A percentile compares a stretch with the other conserved stretches of the same genome.
These are phyloP conservation scores for Nilaparvata lugens DNA, from an alignment of 1,140 invertebrate genomes.

Conservation along the genomic window DNA sequence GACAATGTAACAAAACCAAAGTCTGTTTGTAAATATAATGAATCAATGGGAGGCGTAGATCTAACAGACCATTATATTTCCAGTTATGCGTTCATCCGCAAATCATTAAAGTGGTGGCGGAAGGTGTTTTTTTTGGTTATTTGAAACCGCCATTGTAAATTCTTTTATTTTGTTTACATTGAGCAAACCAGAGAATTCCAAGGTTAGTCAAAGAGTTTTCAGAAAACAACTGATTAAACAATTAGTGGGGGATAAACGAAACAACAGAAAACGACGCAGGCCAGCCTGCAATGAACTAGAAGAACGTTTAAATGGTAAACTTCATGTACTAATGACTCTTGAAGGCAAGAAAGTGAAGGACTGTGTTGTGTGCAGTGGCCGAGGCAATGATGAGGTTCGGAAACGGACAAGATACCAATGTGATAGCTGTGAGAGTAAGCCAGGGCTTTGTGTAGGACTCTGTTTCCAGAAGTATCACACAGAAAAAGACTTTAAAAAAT, in stretches of 20 bases:
- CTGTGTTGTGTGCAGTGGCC: conserved; percentile 9
- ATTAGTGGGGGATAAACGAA: neutral
- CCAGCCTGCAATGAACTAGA: neutral
- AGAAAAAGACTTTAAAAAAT: too few species aligned
- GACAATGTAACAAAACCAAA: neutral
- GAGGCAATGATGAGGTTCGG: neutral
- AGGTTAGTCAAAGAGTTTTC: conserved; percentile 1
- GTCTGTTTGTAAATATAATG: neutral
- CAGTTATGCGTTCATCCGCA: neutral
- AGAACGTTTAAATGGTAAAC: conserved; percentile 3
- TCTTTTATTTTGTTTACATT: neutral
- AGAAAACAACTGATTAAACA: conserved; percentile 4
- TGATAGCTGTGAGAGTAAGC: too few species aligned
- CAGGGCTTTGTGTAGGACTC: too few species aligned
- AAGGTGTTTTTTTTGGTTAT: conserved; percentile 14
- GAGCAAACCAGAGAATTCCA: neutral
- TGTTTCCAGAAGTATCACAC: too few species aligned
- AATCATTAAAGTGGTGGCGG: conserved; percentile 14
- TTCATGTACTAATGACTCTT: neutral
- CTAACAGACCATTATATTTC: conserved; percentile 6
- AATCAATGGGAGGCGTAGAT: too few species aligned
- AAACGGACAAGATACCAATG: neutral
- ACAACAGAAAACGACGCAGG: neutral
- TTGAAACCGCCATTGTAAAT: conserved; percentile 1
- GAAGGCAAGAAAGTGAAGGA: conserved; percentile 1